These are phyloP conservation scores for Eira barbara DNA, from an alignment of 2,113 vertebrate genomes.

Conservation along the genomic window DNA sequence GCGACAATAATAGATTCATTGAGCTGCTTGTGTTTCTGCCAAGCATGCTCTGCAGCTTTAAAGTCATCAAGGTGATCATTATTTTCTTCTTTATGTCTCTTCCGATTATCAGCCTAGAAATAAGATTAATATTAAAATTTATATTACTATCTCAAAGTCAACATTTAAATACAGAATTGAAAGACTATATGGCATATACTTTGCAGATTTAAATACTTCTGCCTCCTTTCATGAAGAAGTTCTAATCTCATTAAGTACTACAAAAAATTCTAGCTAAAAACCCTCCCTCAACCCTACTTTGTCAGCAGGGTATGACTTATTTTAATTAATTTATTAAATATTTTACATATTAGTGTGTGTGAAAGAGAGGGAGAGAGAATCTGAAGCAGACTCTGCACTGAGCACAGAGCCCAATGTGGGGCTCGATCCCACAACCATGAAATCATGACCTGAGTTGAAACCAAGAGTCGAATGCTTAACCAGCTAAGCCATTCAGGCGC, in stretches of 20 bases:
- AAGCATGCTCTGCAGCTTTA: conserved; percentile 92
- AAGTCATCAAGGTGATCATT: conserved; percentile 94
- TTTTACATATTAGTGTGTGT: neutral
- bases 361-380: neutral
- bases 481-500: neutral
- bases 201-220: neutral
- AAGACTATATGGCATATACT: neutral
- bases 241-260: neutral
- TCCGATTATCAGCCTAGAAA: conserved; percentile 93
- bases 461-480: neutral
- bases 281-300: neutral
- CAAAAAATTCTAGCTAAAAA: neutral
- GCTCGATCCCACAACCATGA: neutral
- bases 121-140: conserved; percentile 27
- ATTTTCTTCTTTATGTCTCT: conserved; percentile 95
- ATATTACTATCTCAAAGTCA: neutral
- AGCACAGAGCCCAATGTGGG: neutral
- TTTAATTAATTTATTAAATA: neutral
- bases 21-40: conserved; percentile 96
- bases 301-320: neutral
- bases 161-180: neutral
- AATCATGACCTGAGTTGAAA: neutral
- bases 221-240: neutral
- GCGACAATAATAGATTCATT: conserved; percentile 97
- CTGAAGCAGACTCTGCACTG: neutral